A percentile compares a stretch with the other conserved stretches of the same genome.
Evolutionary conservation across 2,888 invertebrate genomes (phyloP).

Genomic region (Euphydryas editha): DNA sequence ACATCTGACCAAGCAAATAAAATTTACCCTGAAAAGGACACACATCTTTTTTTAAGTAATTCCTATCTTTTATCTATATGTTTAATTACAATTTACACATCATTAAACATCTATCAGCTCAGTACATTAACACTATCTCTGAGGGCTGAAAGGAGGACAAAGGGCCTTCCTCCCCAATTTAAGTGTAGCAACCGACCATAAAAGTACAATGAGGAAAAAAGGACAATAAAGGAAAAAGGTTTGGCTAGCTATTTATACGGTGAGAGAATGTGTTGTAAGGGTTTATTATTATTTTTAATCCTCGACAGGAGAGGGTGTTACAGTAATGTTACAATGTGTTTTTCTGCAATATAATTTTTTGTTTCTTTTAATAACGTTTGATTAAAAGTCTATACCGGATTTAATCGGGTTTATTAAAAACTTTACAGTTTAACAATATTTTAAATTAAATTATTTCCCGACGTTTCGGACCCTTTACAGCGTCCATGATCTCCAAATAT

Average conservation of each 20-base stretch:
- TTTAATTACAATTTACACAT: constrained; percentile 45
- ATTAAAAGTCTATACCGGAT: too few relatives aligned
- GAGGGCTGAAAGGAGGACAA: constrained; percentile 19
- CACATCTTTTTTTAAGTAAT: neutral
- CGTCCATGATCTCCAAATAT: too few relatives aligned
- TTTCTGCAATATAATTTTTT: neutral
- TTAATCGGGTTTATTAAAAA: too few relatives aligned
- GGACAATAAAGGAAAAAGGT: constrained; percentile 17
- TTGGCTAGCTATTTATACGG: constrained; percentile 8
- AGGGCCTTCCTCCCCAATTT: constrained; percentile 24
- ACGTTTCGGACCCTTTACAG: too few relatives aligned
- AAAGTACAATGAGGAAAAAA: constrained; percentile 16
- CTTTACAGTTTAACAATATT: too few relatives aligned
- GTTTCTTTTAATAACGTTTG: too few relatives aligned
- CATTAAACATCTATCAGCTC: constrained; percentile 43
- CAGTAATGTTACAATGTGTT: neutral
- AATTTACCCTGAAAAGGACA: too few relatives aligned
- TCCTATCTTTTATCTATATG: constrained; percentile 12
- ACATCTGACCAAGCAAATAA: too few relatives aligned
- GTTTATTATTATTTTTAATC: constrained; percentile 12
- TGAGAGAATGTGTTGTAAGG: neutral
- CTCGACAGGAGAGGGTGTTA: neutral
- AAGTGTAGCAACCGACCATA: constrained; percentile 28
- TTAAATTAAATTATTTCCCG: too few relatives aligned
- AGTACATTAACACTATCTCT: constrained; percentile 43